Evolutionary conservation across 2,797 vertebrate species (phyloP).

Genomic region (Cossypha niveicapilla): DNA sequence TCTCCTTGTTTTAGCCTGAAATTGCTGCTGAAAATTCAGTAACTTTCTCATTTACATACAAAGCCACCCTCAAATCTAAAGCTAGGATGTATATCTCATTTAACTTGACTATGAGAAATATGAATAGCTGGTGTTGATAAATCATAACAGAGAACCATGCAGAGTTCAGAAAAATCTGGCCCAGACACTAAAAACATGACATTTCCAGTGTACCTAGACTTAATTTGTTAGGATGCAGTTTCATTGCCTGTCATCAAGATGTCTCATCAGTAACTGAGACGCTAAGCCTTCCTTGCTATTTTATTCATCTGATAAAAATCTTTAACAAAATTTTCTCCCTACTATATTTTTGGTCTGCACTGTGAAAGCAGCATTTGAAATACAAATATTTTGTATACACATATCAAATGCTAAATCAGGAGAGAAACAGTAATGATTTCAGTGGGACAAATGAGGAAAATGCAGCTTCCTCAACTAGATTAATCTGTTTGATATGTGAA

Average conservation of each 20-base stretch:
- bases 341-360: neutral
- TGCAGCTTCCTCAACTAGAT: neutral
- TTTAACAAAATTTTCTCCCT: neutral
- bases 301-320: neutral
- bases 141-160: neutral
- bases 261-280: neutral
- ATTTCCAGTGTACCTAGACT: neutral
- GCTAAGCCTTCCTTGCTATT: neutral
- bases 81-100: too few relatives aligned
- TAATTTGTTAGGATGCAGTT: neutral
- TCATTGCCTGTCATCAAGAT: neutral
- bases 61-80: neutral
- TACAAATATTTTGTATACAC: neutral
- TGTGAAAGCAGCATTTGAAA: neutral
- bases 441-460: constrained; percentile 12
- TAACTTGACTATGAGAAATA: neutral
- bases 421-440: constrained; percentile 16
- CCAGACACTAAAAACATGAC: neutral
- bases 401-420: neutral
- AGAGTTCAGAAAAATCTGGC: neutral
- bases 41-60: neutral
- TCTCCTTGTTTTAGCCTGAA: neutral
- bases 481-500: neutral
- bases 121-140: neutral
- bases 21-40: neutral